Evolutionary conservation across 1,140 invertebrate species (phyloP).

Genomic region (Dendrolimus kikuchii): DNA sequence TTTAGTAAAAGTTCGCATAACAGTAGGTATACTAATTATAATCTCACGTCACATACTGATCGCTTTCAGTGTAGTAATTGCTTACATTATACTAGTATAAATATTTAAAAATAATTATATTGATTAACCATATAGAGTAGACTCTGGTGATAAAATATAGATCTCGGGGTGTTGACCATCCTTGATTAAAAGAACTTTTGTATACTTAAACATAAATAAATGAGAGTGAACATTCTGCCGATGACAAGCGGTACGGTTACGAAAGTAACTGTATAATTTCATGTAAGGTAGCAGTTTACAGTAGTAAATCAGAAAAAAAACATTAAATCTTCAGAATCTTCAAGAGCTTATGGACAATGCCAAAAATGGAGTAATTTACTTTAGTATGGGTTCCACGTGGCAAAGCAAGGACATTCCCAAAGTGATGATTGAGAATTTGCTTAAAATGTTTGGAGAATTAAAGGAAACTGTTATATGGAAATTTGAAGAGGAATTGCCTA

Average conservation of each 20-base stretch:
- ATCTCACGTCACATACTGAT: neutral
- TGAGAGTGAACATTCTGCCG: too few relatives aligned
- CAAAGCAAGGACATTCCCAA: conserved; percentile 65
- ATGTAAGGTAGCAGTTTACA: too few relatives aligned
- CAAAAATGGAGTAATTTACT: conserved; percentile 75
- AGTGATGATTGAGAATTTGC: conserved; percentile 55
- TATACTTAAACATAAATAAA: too few relatives aligned
- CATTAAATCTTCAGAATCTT: conserved; percentile 43
- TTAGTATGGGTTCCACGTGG: conserved; percentile 77
- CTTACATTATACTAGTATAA: too few relatives aligned
- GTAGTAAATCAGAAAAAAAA: neutral
- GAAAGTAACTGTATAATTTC: too few relatives aligned
- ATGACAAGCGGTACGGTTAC: too few relatives aligned
- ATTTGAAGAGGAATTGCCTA: conserved; percentile 72
- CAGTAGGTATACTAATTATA: neutral
- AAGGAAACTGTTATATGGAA: conserved; percentile 80
- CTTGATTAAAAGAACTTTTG: too few relatives aligned
- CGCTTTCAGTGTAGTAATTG: too few relatives aligned
- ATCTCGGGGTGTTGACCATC: too few relatives aligned
- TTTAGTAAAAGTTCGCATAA: neutral
- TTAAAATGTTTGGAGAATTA: conserved; percentile 70
- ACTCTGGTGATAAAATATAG: too few relatives aligned
- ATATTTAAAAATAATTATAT: too few relatives aligned
- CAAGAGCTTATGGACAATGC: conserved; percentile 72
- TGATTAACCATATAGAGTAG: too few relatives aligned